These are phyloP conservation scores for Tinamus guttatus DNA, from an alignment of 2,113 vertebrate genomes.

Conservation along the genomic window DNA sequence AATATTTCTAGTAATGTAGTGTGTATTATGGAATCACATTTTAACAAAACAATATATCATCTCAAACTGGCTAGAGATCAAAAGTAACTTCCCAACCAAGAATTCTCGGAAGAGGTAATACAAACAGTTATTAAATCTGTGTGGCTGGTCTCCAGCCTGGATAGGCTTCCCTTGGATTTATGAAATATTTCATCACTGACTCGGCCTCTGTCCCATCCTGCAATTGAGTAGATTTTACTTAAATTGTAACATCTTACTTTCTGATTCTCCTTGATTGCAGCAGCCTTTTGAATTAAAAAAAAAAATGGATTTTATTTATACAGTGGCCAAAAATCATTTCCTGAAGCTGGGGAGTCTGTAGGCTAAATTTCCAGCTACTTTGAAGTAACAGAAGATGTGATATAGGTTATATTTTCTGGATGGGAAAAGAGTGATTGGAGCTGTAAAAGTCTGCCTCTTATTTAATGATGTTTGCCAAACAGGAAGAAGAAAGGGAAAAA, in stretches of 20 bases:
- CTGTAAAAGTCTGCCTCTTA: not conserved
- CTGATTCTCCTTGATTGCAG: not conserved
- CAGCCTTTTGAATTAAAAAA: not conserved
- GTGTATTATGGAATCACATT: not conserved
- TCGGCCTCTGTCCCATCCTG: not conserved
- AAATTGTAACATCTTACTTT: not conserved
- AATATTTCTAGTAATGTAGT: not conserved
- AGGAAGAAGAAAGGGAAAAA: no score
- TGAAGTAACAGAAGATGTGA: not conserved
- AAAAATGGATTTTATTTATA: not conserved
- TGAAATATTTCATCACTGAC: not conserved
- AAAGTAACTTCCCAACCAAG: not conserved
- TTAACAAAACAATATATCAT: not conserved
- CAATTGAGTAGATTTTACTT: not conserved
- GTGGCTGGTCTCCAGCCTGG: not conserved
- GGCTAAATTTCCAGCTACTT: not conserved
- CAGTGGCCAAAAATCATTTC: fast-evolving
- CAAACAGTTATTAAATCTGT: not conserved
- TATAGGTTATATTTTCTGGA: not conserved
- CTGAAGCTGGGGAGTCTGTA: fast-evolving
- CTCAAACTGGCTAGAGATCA: not conserved
- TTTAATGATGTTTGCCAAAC: not conserved
- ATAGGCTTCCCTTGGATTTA: not conserved
- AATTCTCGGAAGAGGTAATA: not conserved
- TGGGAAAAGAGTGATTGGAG: not conserved